phyloP scores from a whole-genome alignment of 53 echinoderm and acorn worm species.

The Paracentrotus lividus region DNA sequence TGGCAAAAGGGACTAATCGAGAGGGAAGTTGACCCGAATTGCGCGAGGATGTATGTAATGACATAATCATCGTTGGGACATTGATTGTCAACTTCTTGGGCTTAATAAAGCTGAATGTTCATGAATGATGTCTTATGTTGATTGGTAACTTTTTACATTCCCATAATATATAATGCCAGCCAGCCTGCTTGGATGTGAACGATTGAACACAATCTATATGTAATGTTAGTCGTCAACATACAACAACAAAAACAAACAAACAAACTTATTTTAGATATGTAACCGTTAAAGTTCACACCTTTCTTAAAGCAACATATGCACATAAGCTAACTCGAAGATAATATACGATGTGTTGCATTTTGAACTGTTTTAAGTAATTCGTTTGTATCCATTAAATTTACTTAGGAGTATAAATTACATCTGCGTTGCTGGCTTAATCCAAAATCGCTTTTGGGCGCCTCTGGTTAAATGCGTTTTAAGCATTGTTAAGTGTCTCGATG shows the following conservation, averaged over 20 bases:
- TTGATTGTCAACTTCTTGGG: neutral
- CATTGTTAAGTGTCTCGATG: no score
- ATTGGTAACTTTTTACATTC: neutral
- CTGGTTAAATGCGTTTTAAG: no score
- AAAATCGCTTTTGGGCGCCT: no score
- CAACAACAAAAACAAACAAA: no score
- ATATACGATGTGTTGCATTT: neutral
- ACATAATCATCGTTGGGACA: constrained; percentile 31
- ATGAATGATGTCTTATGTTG: neutral
- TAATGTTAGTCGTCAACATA: neutral
- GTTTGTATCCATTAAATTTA: neutral
- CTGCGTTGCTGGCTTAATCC: no score
- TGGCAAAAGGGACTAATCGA: constrained; percentile 44
- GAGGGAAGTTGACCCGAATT: constrained; percentile 40
- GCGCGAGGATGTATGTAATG: neutral
- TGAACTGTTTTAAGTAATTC: neutral
- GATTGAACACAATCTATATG: neutral
- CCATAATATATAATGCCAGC: no score
- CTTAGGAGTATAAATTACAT: neutral
- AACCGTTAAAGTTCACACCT: no score
- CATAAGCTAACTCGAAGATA: neutral
- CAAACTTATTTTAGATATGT: no score
- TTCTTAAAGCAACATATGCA: no score
- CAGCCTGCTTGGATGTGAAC: no score
- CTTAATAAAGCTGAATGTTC: neutral